phyloP scores from a whole-genome alignment of 2,113 vertebrate genomes.

The Coptodon rendalli region DNA sequence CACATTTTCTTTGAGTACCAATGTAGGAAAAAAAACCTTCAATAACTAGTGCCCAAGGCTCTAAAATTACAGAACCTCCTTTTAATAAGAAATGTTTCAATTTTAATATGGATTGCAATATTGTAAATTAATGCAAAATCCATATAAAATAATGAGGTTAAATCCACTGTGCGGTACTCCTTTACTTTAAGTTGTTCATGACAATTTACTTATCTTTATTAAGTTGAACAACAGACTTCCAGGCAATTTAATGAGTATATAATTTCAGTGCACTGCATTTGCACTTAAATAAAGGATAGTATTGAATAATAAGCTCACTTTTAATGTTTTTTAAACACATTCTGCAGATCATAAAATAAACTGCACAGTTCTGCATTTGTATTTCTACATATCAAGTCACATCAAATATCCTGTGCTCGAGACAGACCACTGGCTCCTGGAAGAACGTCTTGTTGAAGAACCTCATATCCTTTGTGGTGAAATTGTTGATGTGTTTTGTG shows the following conservation, averaged over 20 bases:
- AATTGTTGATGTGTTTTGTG: conserved; percentile 43
- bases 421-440: conserved; percentile 9
- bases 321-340: background rate
- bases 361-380: background rate
- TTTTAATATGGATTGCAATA: background rate
- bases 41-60: background rate
- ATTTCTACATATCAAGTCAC: conserved; percentile 10
- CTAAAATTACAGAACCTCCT: background rate
- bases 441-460: conserved; percentile 44
- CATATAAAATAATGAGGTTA: background rate
- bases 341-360: background rate
- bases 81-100: background rate
- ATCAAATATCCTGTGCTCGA: conserved; percentile 22
- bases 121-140: background rate
- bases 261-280: background rate
- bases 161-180: background rate
- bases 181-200: background rate
- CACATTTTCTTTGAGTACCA: background rate
- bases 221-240: background rate
- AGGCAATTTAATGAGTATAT: background rate
- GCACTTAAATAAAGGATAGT: background rate
- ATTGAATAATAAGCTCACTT: background rate
- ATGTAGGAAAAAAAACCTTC: background rate
- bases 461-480: conserved; percentile 39
- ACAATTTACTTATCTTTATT: background rate